phyloP scores from a whole-genome alignment of 2,888 invertebrate genomes.

The Mesorhabditis spiculigera region DNA sequence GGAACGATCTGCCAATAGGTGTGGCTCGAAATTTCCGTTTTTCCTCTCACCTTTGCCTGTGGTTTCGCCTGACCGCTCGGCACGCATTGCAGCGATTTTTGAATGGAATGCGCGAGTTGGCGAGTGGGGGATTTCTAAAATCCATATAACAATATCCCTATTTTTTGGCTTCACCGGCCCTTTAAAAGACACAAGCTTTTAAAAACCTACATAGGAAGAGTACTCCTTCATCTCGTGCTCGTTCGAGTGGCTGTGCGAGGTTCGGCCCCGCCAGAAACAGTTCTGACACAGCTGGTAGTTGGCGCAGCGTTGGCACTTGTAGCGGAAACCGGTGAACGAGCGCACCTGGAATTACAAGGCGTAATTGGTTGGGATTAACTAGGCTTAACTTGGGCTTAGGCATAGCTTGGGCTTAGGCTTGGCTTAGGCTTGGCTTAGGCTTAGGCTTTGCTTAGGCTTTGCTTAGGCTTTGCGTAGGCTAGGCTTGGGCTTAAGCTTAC shows the following conservation, averaged over 20 bases:
- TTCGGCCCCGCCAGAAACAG: slow-evolving; percentile 96
- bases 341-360: slow-evolving; percentile 27
- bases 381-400: not conserved
- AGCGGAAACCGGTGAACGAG: slow-evolving; percentile 84
- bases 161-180: slow-evolving; percentile 76
- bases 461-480: not conserved
- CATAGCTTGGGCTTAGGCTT: no score
- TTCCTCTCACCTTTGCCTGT: slow-evolving; percentile 35
- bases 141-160: not conserved
- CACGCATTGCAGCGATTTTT: slow-evolving; percentile 94
- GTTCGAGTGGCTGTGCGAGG: slow-evolving; percentile 82
- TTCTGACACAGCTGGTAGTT: slow-evolving; percentile 97
- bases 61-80: slow-evolving; percentile 65
- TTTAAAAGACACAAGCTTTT: slow-evolving; percentile 86
- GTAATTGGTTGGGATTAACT: no score
- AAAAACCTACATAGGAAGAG: slow-evolving; percentile 87
- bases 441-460: not conserved
- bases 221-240: slow-evolving; percentile 98
- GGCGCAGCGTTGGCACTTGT: slow-evolving; percentile 93
- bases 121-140: slow-evolving; percentile 88
- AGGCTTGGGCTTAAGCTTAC: not conserved
- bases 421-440: not conserved
- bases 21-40: no score
- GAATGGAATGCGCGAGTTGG: slow-evolving; percentile 84
- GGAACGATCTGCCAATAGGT: slow-evolving; percentile 78